Evolutionary conservation across 2,888 invertebrate genomes (phyloP), one percentile per base, ranked within the genome.

Genomic region (Drosophila mimica): DNA sequence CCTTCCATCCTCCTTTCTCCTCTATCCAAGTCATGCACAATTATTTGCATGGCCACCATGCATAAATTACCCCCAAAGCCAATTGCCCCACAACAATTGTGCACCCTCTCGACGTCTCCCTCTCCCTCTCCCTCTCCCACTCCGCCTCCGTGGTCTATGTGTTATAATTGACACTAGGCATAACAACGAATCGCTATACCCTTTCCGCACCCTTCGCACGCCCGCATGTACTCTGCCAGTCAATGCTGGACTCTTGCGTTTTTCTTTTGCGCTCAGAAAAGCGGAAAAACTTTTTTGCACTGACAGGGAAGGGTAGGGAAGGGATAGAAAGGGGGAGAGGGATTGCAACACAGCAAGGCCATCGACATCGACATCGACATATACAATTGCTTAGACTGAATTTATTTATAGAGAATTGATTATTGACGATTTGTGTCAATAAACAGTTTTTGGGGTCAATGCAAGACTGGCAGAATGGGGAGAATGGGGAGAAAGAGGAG

Each of bases 21-120:
- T n/a, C 31, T 36, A 17, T 9, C 9, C 28, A 28, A 49, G 28
- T 9, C 9, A 9, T 49, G 15, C 43, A 7, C 31, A 56, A 28
- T 17, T 38, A 56, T 38, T 56, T 43, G 57, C 57, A 56, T 59
- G 28, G 15, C 46, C 20, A 46, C 20, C 17, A 61, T 72, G 83
- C 86, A 87, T 84, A 83, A 87, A 87, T 83, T 80, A 84, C 73
- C 70, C 81, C 76, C 80, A 82, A 77, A 70, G 79, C 86, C 83
- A 79, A 66, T 85, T 79, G 86, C 70, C 86, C 81, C 68, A 76
- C 38, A 38, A n/a, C 66, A 54, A 36, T 72, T 71, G 56, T 67
- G 11, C 17, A 6, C 15, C 9, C 17, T 30, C 17, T 5, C 49
- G 17, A 15, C 15, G 0, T 9, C 25, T 0, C 13, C 4, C 53